Conservation (phyloP, 2,888 invertebrate genomes). For the Allophyes oxyacanthae region DNA sequence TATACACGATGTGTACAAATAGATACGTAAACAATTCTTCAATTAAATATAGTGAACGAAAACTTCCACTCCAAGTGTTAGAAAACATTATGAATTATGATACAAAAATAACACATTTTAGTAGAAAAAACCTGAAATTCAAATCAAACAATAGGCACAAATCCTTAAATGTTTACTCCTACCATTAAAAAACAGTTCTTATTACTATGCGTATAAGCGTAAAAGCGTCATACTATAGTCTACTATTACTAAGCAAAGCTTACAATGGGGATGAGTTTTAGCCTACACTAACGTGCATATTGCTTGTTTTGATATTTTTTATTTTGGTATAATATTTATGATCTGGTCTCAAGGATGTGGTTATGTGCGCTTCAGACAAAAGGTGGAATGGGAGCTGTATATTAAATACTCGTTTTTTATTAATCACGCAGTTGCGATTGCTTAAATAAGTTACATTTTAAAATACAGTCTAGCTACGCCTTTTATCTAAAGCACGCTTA, state of each 20-base stretch:
- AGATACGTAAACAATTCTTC: neutral
- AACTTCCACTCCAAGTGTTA: conserved; percentile 27
- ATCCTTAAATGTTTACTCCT: conserved; percentile 43
- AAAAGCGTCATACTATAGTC: conserved; percentile 50
- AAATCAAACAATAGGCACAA: conserved; percentile 82
- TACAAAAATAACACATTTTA: conserved; percentile 63
- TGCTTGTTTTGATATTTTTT: conserved; percentile 74
- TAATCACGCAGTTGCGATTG: no score
- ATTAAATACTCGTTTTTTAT: no score
- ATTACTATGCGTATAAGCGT: conserved; percentile 55
- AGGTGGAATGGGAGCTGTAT: no score
- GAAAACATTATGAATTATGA: conserved; percentile 14
- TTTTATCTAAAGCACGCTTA: no score
- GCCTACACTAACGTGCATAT: conserved; percentile 79
- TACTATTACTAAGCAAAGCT: conserved; percentile 59
- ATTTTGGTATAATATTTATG: conserved; percentile 17
- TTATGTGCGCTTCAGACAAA: neutral
- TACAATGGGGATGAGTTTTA: conserved; percentile 53
- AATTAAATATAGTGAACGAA: conserved; percentile 24
- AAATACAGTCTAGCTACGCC: no score
- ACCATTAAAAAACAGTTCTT: conserved; percentile 41
- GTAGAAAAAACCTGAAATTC: conserved; percentile 71
- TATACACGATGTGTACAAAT: no score
- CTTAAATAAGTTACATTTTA: no score
- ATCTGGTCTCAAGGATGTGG: conserved; percentile 18